Evolutionary conservation across 2,113 vertebrate species (phyloP).

Genomic region (Gymnogyps californianus): DNA sequence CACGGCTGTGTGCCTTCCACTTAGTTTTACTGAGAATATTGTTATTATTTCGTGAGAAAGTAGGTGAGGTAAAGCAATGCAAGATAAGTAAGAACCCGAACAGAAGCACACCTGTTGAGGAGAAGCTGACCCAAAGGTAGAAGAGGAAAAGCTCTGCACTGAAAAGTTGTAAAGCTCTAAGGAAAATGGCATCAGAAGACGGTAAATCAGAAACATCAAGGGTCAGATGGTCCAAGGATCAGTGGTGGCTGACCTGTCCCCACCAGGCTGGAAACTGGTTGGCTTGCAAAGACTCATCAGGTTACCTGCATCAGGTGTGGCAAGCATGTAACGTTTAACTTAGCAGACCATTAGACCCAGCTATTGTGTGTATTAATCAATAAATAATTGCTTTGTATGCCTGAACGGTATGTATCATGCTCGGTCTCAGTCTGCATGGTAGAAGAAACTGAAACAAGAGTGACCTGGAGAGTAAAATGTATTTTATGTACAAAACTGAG

Average conservation of each 20-base stretch:
- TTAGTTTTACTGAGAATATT: neutral
- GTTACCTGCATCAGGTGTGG: neutral
- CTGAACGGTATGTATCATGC: rapidly evolving
- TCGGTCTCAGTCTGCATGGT: rapidly evolving
- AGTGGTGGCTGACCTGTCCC: neutral
- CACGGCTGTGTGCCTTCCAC: rapidly evolving
- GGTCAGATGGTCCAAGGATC: neutral
- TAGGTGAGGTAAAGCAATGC: neutral
- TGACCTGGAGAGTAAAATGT: neutral
- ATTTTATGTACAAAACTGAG: neutral
- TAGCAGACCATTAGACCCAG: neutral
- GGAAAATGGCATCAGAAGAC: neutral
- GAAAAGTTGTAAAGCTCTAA: neutral
- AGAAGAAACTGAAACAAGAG: neutral
- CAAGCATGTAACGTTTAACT: neutral
- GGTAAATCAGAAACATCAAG: neutral
- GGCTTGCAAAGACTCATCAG: neutral
- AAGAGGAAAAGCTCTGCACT: neutral
- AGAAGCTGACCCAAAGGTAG: neutral
- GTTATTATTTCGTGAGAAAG: neutral
- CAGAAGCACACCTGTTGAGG: neutral
- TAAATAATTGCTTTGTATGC: neutral
- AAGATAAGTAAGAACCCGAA: neutral
- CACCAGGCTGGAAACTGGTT: neutral
- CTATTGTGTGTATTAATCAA: neutral